These are phyloP conservation scores for Plodia interpunctella DNA, from an alignment of 1,140 invertebrate species.

Conservation along the genomic window DNA sequence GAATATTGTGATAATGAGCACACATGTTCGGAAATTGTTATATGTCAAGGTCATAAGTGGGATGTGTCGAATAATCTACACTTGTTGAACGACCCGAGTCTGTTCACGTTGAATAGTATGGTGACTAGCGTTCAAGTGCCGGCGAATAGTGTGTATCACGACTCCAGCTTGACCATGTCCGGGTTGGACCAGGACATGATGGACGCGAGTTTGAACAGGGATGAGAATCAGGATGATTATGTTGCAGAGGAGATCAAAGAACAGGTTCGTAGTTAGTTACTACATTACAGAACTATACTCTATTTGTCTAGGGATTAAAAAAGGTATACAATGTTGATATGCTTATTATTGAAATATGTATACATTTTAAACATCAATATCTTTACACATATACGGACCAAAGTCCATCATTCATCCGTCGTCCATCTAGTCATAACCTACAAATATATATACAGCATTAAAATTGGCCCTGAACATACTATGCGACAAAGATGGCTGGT, in stretches of 20 bases:
- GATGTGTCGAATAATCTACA: constrained; percentile 79
- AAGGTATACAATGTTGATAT: too few species aligned
- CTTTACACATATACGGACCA: too few species aligned
- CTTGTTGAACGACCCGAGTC: constrained; percentile 74
- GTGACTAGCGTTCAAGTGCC: constrained; percentile 63
- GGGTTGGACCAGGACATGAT: constrained; percentile 77
- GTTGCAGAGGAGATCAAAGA: constrained; percentile 53
- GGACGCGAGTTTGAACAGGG: constrained; percentile 63
- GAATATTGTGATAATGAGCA: constrained; percentile 63
- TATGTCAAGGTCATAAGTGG: constrained; percentile 79
- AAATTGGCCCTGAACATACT: too few species aligned
- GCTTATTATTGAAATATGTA: too few species aligned
- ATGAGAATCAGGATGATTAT: constrained; percentile 25
- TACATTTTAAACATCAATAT: too few species aligned
- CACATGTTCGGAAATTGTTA: constrained; percentile 69
- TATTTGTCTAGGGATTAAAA: too few species aligned
- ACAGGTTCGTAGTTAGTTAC: constrained; percentile 38
- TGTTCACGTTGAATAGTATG: constrained; percentile 77
- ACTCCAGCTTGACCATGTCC: constrained; percentile 78
- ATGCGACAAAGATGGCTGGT: too few species aligned
- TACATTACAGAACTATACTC: too few species aligned
- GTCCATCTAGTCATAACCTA: too few species aligned
- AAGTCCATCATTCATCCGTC: too few species aligned
- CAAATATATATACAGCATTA: too few species aligned
- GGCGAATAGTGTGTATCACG: constrained; percentile 59